These are phyloP conservation scores for Gobionotothen gibberifrons DNA, from an alignment of 2,797 vertebrate genomes.

Conservation along the genomic window DNA sequence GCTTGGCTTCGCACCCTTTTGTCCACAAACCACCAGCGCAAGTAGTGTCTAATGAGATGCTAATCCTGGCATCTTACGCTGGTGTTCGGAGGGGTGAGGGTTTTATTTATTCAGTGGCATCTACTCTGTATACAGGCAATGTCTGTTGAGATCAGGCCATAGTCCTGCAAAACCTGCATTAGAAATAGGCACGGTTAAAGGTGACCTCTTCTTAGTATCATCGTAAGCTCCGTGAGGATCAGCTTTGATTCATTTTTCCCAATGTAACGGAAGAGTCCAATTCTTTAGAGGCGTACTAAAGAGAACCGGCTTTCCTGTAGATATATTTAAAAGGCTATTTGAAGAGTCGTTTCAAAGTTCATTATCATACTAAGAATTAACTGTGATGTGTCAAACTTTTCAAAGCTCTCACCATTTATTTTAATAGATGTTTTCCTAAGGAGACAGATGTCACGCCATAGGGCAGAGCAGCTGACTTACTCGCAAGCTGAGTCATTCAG, in stretches of 20 bases:
- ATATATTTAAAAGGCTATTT: background rate
- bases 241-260: slow-evolving; percentile 62
- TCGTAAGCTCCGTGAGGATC: slow-evolving; percentile 53
- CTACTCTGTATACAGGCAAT: slow-evolving; percentile 73
- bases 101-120: slow-evolving; percentile 82
- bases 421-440: slow-evolving; percentile 2
- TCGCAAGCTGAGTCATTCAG: slow-evolving; percentile 64
- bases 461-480: slow-evolving; percentile 54
- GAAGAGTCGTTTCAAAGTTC: background rate
- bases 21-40: slow-evolving; percentile 58
- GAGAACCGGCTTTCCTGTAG: slow-evolving; percentile 23
- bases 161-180: slow-evolving; percentile 66
- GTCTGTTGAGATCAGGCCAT: slow-evolving; percentile 75
- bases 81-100: slow-evolving; percentile 70
- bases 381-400: background rate
- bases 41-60: slow-evolving; percentile 79
- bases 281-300: slow-evolving; percentile 42
- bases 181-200: slow-evolving; percentile 72
- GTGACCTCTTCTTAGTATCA: slow-evolving; percentile 76
- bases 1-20: slow-evolving; percentile 62
- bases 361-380: slow-evolving; percentile 22
- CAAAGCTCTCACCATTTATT: slow-evolving; percentile 1
- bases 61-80: slow-evolving; percentile 77
- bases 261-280: slow-evolving; percentile 51
- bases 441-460: slow-evolving; percentile 27